phyloP scores from a whole-genome alignment of 2,888 invertebrate species.

The Stenodera caucasica region DNA sequence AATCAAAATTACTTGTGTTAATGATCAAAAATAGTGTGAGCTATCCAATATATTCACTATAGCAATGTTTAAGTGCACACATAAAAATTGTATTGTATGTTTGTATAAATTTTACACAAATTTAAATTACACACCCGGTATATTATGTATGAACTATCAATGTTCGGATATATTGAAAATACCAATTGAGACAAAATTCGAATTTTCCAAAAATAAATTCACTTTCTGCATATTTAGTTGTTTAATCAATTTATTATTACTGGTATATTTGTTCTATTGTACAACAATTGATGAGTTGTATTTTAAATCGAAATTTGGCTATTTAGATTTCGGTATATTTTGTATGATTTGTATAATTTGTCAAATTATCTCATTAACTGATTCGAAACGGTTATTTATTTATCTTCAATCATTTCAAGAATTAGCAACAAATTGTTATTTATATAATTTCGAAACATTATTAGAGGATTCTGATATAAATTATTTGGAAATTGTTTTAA shows the following conservation, averaged over 20 bases:
- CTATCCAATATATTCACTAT: not conserved
- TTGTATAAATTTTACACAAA: slow-evolving; percentile 4
- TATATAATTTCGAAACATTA: not conserved
- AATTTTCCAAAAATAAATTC: not conserved
- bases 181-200: not conserved
- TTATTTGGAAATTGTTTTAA: not conserved
- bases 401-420: not conserved
- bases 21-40: not conserved
- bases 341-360: not conserved
- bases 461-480: not conserved
- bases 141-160: not conserved
- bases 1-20: too few relatives aligned
- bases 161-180: not conserved
- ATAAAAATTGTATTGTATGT: not conserved
- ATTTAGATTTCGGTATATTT: not conserved
- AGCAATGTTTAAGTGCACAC: not conserved
- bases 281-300: not conserved
- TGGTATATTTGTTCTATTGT: not conserved
- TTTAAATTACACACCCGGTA: not conserved
- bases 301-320: not conserved
- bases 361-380: not conserved
- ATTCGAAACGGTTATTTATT: not conserved
- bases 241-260: not conserved
- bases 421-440: not conserved
- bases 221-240: not conserved